Evolutionary conservation across 2,888 invertebrate species (phyloP).

Genomic region (Ligdia adustata): DNA sequence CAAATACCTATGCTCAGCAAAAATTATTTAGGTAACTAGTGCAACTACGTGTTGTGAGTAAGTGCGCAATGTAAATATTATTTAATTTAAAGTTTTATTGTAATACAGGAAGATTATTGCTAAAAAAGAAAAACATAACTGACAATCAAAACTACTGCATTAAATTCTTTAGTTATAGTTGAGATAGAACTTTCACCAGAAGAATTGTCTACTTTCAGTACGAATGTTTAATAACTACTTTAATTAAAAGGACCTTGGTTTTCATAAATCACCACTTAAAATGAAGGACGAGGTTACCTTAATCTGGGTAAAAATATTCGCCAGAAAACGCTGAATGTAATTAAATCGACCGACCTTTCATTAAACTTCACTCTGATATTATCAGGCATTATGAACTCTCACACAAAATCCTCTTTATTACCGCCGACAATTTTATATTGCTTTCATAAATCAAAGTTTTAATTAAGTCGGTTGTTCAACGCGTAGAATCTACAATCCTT

Average conservation of each 20-base stretch:
- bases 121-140: too few species aligned
- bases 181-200: too few species aligned
- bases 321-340: slow-evolving; percentile 15
- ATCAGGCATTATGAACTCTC: slow-evolving; percentile 33
- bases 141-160: too few species aligned
- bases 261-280: slow-evolving; percentile 9
- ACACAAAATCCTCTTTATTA: slow-evolving; percentile 39
- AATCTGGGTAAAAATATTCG: slow-evolving; percentile 14
- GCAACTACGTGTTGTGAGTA: too few species aligned
- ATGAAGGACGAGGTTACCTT: slow-evolving; percentile 7
- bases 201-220: too few species aligned
- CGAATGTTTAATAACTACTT: slow-evolving; percentile 1
- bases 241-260: slow-evolving; percentile 1
- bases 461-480: slow-evolving; percentile 38
- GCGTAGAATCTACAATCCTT: slow-evolving; percentile 27
- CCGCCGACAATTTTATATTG: slow-evolving; percentile 37
- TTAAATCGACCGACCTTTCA: slow-evolving; percentile 22
- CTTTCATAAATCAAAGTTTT: slow-evolving; percentile 43
- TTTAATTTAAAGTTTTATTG: too few species aligned
- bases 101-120: too few species aligned
- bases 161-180: too few species aligned
- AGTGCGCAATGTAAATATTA: too few species aligned
- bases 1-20: too few species aligned
- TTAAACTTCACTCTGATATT: slow-evolving; percentile 32
- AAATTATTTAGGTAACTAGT: too few species aligned